Percentiles rank a stretch among this genome's conserved stretches.
Evolutionary conservation across 2,888 invertebrate genomes (phyloP).

Genomic region (Orthosia gracilis): DNA sequence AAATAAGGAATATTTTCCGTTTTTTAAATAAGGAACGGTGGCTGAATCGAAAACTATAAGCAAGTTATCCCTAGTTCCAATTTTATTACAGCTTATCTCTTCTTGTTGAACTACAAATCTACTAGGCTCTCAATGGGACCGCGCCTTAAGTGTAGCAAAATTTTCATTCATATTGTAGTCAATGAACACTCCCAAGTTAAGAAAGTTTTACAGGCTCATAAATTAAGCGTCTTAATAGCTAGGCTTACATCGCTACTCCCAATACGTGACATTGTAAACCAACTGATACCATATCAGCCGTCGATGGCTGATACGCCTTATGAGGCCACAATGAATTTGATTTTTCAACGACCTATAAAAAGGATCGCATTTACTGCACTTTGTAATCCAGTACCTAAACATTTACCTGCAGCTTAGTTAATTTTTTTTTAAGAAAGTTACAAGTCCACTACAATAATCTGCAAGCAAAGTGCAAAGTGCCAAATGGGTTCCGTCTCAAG

Average conservation of each 20-base stretch:
- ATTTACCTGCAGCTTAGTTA: background rate
- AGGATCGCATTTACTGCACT: background rate
- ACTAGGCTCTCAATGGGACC: too few relatives aligned
- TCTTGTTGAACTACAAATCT: too few relatives aligned
- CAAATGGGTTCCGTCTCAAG: background rate
- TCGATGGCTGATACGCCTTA: conserved; percentile 12
- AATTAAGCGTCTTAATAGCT: background rate
- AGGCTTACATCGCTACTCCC: conserved; percentile 1
- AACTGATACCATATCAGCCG: conserved; percentile 25
- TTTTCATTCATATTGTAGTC: background rate
- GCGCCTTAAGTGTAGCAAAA: background rate
- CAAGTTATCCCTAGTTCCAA: too few relatives aligned
- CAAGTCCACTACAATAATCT: background rate
- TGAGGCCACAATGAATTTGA: conserved; percentile 14
- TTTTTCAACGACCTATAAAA: background rate
- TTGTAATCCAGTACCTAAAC: background rate
- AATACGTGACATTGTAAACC: conserved; percentile 43
- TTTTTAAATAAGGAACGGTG: too few relatives aligned
- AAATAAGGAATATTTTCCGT: too few relatives aligned
- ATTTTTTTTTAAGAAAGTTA: background rate
- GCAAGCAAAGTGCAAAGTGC: background rate
- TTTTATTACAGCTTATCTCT: too few relatives aligned
- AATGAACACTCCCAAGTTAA: background rate
- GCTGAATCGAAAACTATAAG: too few relatives aligned
- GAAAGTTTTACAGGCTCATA: background rate